These are phyloP conservation scores for Microcaecilia unicolor DNA, from an alignment of 2,797 vertebrate species.

Conservation along the genomic window DNA sequence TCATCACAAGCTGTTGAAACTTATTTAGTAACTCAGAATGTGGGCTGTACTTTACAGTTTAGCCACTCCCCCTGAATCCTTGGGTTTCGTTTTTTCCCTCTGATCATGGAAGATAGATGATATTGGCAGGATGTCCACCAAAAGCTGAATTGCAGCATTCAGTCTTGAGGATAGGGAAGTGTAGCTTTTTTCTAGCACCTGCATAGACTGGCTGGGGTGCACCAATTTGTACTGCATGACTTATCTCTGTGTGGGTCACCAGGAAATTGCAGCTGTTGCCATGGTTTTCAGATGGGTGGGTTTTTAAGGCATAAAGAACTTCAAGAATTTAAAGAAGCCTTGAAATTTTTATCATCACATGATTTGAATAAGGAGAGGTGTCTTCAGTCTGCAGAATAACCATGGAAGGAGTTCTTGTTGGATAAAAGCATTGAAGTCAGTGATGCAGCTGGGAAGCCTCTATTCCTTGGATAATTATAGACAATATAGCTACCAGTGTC, in stretches of 20 bases:
- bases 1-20: neutral
- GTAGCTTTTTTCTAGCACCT: accelerated
- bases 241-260: conserved; percentile 14
- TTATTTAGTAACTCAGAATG: neutral
- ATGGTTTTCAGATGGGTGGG: conserved; percentile 22
- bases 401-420: neutral
- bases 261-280: conserved; percentile 43
- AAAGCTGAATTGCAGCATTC: neutral
- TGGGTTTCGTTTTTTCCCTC: neutral
- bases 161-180: neutral
- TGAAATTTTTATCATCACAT: conserved; percentile 5
- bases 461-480: too few relatives aligned
- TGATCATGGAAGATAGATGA: neutral
- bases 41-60: neutral
- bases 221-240: conserved; percentile 9
- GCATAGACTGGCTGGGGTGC: neutral
- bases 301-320: conserved; percentile 30
- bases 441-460: conserved; percentile 9
- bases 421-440: neutral
- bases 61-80: neutral
- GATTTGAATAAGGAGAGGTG: accelerated
- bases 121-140: neutral
- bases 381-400: neutral
- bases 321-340: conserved; percentile 18
- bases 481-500: conserved; percentile 6